Conservation (phyloP, 2,113 vertebrate genomes). For the Maccullochella peelii region DNA sequence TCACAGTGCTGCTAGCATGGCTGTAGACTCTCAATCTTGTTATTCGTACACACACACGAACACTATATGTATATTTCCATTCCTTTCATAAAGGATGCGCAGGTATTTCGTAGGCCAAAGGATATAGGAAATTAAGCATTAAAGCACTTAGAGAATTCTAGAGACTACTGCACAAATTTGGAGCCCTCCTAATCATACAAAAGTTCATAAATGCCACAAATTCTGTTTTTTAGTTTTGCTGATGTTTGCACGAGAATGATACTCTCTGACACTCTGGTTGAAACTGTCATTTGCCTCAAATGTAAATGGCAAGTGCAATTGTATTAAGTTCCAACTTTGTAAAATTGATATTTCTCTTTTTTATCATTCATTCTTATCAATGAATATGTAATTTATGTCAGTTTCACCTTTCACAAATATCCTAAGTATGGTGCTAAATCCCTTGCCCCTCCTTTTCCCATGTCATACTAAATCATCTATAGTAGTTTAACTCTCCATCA, state of each 20-base stretch:
- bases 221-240: background rate
- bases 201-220: background rate
- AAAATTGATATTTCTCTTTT: background rate
- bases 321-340: background rate
- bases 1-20: no score
- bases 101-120: background rate
- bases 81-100: background rate
- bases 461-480: conserved; percentile 88
- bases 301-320: background rate
- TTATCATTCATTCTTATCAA: background rate
- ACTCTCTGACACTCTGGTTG: background rate
- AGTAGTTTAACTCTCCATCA: conserved; percentile 89
- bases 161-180: background rate
- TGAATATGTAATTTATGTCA: background rate
- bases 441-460: conserved; percentile 78
- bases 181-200: background rate
- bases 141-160: background rate
- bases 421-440: conserved; percentile 24
- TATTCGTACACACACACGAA: no score
- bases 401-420: conserved; percentile 9
- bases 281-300: background rate
- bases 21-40: no score
- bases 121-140: background rate
- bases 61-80: background rate
- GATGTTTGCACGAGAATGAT: background rate